Conservation (phyloP, 2,888 invertebrate species). For the Galerucella calmariensis region DNA sequence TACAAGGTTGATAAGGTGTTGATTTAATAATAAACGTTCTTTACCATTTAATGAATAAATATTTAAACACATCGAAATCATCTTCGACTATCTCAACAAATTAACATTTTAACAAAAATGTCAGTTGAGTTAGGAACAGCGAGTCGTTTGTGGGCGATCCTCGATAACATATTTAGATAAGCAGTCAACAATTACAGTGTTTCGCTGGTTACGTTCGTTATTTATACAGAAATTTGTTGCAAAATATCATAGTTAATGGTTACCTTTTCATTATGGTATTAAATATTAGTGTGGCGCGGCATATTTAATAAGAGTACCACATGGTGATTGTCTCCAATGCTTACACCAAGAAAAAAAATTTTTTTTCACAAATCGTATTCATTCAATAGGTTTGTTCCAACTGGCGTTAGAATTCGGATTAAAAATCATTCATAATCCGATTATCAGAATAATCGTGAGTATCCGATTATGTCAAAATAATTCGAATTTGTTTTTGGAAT, state of each 20-base stretch:
- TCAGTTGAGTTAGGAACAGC: constrained; percentile 36
- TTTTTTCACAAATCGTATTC: background rate
- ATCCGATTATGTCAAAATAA: too few species aligned
- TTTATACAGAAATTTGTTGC: constrained; percentile 42
- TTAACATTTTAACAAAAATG: constrained; percentile 38
- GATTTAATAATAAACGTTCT: background rate
- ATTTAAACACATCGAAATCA: background rate
- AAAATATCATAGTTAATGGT: constrained; percentile 38
- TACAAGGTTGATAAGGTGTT: too few species aligned
- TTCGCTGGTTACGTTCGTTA: constrained; percentile 39
- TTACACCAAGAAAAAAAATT: background rate
- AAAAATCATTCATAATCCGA: too few species aligned
- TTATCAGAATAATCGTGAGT: too few species aligned
- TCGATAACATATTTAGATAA: constrained; percentile 45
- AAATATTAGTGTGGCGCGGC: background rate
- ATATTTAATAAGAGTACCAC: background rate
- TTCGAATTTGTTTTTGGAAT: too few species aligned
- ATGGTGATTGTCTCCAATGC: background rate
- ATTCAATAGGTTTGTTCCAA: too few species aligned
- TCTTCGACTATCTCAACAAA: constrained; percentile 12
- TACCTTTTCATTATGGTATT: constrained; percentile 31
- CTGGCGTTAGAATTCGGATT: too few species aligned
- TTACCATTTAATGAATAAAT: background rate
- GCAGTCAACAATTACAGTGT: constrained; percentile 39
- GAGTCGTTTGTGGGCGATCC: constrained; percentile 40